These are phyloP conservation scores for Mycteria americana DNA, from an alignment of 2,797 vertebrate species.

Conservation along the genomic window DNA sequence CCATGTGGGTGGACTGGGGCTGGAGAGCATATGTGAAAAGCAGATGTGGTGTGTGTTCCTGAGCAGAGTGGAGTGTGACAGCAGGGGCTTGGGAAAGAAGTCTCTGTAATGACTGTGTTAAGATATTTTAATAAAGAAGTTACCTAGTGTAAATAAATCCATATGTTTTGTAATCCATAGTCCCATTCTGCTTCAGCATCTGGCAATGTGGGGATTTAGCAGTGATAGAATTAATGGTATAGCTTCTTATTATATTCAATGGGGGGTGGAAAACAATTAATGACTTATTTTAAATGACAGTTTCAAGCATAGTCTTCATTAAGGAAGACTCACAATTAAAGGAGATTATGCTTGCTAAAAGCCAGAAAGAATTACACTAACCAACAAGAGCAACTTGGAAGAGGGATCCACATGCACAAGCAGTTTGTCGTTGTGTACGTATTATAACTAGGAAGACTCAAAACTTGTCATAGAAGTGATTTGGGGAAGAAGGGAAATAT, in stretches of 20 bases:
- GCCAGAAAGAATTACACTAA: conserved; percentile 11
- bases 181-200: conserved; percentile 59
- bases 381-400: background rate
- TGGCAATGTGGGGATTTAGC: conserved; percentile 53
- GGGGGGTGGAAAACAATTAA: conserved; percentile 52
- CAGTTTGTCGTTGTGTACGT: background rate
- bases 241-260: conserved; percentile 56
- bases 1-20: conserved; percentile 18
- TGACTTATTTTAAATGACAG: conserved; percentile 56
- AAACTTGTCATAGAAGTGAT: background rate
- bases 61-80: conserved; percentile 54
- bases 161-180: conserved; percentile 68
- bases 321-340: conserved; percentile 38
- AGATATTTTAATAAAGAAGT: conserved; percentile 76
- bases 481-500: background rate
- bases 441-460: background rate
- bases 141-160: conserved; percentile 75
- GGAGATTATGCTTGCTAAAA: conserved; percentile 31
- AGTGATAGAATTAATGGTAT: conserved; percentile 50
- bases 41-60: conserved; percentile 67
- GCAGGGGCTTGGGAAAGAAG: conserved; percentile 73
- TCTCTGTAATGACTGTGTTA: conserved; percentile 69
- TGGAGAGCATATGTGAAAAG: conserved; percentile 69
- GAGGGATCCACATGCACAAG: background rate
- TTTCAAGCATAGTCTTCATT: conserved; percentile 42